A percentile compares a stretch with the other conserved stretches of the same genome.
Conservation (phyloP, 1,140 invertebrate species). For the Eciton burchellii region DNA sequence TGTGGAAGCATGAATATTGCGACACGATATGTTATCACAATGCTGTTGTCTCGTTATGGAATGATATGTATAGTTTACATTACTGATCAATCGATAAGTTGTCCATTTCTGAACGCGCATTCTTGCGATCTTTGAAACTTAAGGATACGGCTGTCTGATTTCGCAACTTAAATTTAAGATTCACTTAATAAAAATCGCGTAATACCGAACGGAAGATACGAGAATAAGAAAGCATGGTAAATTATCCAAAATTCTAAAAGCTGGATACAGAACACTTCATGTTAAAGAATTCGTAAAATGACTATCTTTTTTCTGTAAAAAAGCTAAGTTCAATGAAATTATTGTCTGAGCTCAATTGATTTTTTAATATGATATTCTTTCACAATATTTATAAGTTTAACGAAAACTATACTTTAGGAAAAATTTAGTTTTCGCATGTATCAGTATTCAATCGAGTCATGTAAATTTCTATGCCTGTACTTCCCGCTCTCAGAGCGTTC, state of each 20-base stretch:
- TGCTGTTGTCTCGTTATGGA: background rate
- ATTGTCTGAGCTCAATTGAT: slow-evolving; percentile 20
- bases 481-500: slow-evolving; percentile 91
- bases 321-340: background rate
- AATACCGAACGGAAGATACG: background rate
- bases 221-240: background rate
- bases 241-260: background rate
- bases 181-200: slow-evolving; percentile 8
- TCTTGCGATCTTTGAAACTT: background rate
- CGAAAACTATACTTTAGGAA: background rate
- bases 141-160: background rate
- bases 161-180: background rate
- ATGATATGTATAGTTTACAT: slow-evolving; percentile 29
- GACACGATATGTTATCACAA: slow-evolving; percentile 30
- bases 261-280: background rate
- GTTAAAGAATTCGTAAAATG: background rate
- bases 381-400: background rate
- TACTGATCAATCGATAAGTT: slow-evolving; percentile 27
- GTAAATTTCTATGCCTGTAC: slow-evolving; percentile 87
- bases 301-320: background rate
- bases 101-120: background rate
- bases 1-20: background rate
- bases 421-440: slow-evolving; percentile 55
- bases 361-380: background rate
- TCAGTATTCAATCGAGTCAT: slow-evolving; percentile 77